Conservation (phyloP, 2,113 vertebrate species). For the Micromys minutus region DNA sequence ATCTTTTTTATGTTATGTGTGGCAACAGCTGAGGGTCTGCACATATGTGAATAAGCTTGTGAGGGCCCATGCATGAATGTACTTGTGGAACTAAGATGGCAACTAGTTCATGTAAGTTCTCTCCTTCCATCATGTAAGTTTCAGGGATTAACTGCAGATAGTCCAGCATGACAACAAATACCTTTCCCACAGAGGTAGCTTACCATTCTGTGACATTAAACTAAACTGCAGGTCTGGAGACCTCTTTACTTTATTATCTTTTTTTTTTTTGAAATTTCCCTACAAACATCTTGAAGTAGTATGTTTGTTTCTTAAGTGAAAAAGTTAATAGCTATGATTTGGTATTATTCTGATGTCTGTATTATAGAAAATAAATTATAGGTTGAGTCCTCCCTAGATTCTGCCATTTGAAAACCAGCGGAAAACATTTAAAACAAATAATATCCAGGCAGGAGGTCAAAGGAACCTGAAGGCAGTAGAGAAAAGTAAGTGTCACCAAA, state of each 20-base stretch:
- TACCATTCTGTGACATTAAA: fast-evolving
- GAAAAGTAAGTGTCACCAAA: background rate
- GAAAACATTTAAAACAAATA: conserved; percentile 3
- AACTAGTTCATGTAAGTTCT: background rate
- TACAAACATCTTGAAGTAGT: background rate
- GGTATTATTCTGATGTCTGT: background rate
- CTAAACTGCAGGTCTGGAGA: background rate
- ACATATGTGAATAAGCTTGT: background rate
- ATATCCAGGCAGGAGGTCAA: background rate
- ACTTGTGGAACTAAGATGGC: no score
- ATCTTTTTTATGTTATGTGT: background rate
- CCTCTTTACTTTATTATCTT: background rate
- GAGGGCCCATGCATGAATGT: background rate
- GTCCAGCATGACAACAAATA: no score
- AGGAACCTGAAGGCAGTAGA: background rate
- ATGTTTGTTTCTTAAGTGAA: background rate
- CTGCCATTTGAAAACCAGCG: background rate
- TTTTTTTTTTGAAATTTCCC: background rate
- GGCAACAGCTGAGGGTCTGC: no score
- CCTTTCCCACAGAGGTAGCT: background rate
- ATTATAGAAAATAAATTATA: background rate
- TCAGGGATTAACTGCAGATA: background rate
- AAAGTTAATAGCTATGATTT: background rate
- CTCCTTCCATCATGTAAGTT: background rate
- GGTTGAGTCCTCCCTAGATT: background rate